Evolutionary conservation across 2,888 invertebrate genomes (phyloP).

Genomic region (Mimumesa dahlbomi): DNA sequence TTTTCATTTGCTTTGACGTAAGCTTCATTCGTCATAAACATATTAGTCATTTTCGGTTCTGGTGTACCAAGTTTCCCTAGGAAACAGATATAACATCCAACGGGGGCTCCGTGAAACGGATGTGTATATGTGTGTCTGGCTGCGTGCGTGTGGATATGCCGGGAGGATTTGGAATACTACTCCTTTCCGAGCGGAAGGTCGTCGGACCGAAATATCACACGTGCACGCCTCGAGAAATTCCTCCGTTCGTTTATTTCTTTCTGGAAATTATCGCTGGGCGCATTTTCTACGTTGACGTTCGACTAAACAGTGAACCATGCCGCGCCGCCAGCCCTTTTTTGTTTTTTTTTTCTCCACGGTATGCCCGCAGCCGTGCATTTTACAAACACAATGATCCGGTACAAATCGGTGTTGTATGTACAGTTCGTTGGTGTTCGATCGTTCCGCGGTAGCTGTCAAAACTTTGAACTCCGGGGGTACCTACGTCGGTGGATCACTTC

Average conservation of each 20-base stretch:
- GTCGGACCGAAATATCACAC: conserved; percentile 75
- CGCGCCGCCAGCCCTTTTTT: conserved; percentile 2
- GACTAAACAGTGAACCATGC: conserved; percentile 23
- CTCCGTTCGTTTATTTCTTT: conserved; percentile 73
- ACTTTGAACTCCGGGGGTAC: conserved; percentile 24
- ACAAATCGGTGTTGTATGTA: conserved; percentile 33
- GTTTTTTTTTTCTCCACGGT: not conserved
- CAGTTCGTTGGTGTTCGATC: conserved; percentile 26
- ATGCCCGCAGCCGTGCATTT: conserved; percentile 9
- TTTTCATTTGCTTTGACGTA: not conserved
- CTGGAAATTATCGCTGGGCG: conserved; percentile 68
- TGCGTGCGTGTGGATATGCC: conserved; percentile 17
- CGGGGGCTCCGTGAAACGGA: too few relatives aligned
- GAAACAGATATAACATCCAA: not conserved
- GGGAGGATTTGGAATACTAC: conserved; percentile 34
- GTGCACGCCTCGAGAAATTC: conserved; percentile 70
- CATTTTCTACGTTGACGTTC: conserved; percentile 47
- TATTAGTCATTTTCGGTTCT: not conserved
- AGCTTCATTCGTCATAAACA: not conserved
- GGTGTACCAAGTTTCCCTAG: not conserved
- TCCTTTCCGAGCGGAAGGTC: conserved; percentile 69
- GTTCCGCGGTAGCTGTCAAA: conserved; percentile 43
- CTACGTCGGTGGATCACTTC: conserved; percentile 23
- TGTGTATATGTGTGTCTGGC: not conserved
- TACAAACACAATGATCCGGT: conserved; percentile 37